Evolutionary conservation across 2,113 vertebrate species (phyloP), one percentile per base, ranked within the genome.

Genomic region (Rallus limicola): DNA sequence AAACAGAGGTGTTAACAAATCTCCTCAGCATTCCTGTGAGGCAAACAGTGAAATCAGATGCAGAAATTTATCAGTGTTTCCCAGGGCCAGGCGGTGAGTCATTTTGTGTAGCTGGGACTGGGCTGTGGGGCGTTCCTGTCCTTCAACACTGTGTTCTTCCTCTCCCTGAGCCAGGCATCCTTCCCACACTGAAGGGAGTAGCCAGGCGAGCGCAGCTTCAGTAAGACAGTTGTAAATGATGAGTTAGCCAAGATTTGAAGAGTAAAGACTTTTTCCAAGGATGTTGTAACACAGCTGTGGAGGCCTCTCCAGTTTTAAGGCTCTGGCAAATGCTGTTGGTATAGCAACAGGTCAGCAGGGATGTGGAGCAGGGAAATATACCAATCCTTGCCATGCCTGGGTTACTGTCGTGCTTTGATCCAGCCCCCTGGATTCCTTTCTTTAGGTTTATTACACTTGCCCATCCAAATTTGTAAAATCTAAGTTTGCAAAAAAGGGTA

Each of bases 281-380:
- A 69, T 75, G 52, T 19, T 58, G 55, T 38, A 77, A 56, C 48
- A 33, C 20, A 75, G 65, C 77, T 88, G 50, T 62, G 82, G 44
- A 72, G 63, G 16, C 60, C 89, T 31, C 16, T 81, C 33, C 44
- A 53, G 23, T 40, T 46, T 46, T 65, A 24, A 60, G 56, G 9
- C 33, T 67, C 36, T 75, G 82, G n/a, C 3, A 0, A 44, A 53
- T 46, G n/a, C 53, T 38, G 16, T 38, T 88, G 38, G 56, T 53
- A 12, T 10, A 84, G 60, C 46, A 82, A 17, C 62, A 67, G 46
- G 6, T 74, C 81, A 89, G 59, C 52, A 29, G 36, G 6, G 29
- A n/a, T 0, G 1, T 0, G 0, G 36, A 20, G 20, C 13, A 31
- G 28, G 34, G n/a, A 44, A 62, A 3, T 6, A 26, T 44, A 28